Evolutionary conservation across 2,797 vertebrate genomes (phyloP), one percentile per base, ranked within the genome.

Genomic region (Xiphorhynchus erythropygius): DNA sequence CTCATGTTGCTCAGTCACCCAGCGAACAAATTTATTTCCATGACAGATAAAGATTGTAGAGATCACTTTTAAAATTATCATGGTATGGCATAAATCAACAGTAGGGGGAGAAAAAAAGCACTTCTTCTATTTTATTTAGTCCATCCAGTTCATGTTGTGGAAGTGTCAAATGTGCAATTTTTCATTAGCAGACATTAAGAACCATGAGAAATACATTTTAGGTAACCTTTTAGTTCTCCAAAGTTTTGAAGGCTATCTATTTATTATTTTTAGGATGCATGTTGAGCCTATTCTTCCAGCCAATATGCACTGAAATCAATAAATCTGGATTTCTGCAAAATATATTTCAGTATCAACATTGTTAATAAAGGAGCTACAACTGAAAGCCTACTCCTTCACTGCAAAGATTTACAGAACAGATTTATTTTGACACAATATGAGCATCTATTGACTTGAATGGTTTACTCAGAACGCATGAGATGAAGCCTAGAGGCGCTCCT

Each of bases 1-100:
- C 92, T 97, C 90, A 74, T 95, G 95, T 94, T 98, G 90, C 79
- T 97, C 93, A 97, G 94, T 85, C 93, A 97, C 92, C 79, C 95
- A 97, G 93, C 0, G 60, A 98, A 97, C 86, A 69, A 97, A 97
- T 98, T 97, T 96, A 87, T 97, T 98, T 97, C 96, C 79, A 42
- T 84, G 97, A 97, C 96, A 97, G 94, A 95, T 96, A 97, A 97
- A 79, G 76, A 97, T 95, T 93, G 92, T 82, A 91, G 81, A 88
- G 91, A 97, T 96, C 93, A 94, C 93, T 97, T 97, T 96, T 83
- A 75, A 97, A 98, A 97, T 95, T 65, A 79, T 97, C 91, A 59
- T 94, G 76, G 90, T 87, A 90, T 62, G 96, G 57, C 87, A 92
- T 64, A 96, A 95, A 97, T 95, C 93, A 91, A 79, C 75, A 94